phyloP scores from a whole-genome alignment of 2,113 vertebrate species.

The Ellobius talpinus region DNA sequence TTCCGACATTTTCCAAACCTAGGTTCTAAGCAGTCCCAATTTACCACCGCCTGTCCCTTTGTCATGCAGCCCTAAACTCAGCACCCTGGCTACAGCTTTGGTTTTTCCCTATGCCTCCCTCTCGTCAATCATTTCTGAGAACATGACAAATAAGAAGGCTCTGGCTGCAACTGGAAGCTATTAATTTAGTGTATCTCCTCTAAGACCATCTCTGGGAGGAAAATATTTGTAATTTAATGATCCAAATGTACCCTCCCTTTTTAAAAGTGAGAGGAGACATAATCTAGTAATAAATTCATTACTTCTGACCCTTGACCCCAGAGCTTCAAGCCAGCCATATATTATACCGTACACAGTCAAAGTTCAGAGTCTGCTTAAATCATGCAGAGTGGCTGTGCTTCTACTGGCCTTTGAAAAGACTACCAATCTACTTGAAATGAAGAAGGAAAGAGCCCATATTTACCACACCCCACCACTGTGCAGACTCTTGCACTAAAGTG shows the following conservation, averaged over 20 bases:
- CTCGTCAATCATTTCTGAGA: not conserved
- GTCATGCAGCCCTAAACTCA: not conserved
- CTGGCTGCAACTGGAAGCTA: constrained; percentile 55
- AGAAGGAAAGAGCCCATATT: constrained; percentile 42
- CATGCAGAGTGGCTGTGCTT: constrained; percentile 74
- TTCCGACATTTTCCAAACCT: constrained; percentile 3
- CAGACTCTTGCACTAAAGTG: not conserved
- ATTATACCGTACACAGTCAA: constrained; percentile 74
- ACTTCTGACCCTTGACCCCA: constrained; percentile 72
- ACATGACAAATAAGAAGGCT: not conserved
- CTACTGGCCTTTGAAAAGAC: constrained; percentile 79
- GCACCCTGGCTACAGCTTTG: not conserved
- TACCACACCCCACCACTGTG: not conserved
- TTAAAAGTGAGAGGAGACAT: constrained; percentile 71
- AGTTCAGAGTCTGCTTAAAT: constrained; percentile 81
- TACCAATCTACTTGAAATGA: constrained; percentile 76
- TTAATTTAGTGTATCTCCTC: constrained; percentile 56
- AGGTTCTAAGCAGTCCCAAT: not conserved
- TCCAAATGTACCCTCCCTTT: constrained; percentile 61
- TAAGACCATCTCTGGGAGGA: constrained; percentile 62
- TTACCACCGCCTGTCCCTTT: not conserved
- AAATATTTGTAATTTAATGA: constrained; percentile 67
- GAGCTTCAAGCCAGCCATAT: constrained; percentile 75
- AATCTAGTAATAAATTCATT: constrained; percentile 79
- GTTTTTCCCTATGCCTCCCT: not conserved